phyloP scores from a whole-genome alignment of 2,888 invertebrate genomes.

The Papilio demoleus region DNA sequence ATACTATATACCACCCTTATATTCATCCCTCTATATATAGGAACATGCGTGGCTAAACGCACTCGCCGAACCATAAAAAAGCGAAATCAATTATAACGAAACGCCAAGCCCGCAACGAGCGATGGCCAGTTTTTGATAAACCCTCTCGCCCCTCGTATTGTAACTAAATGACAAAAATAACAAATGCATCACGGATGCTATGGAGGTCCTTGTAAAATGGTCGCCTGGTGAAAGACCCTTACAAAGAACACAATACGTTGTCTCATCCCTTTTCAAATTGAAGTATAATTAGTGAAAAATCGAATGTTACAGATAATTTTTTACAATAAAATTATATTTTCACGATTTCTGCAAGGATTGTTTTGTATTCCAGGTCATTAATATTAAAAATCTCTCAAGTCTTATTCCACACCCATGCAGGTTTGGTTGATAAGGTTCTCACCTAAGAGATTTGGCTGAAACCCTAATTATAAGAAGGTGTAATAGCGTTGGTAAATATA shows the following conservation, averaged over 20 bases:
- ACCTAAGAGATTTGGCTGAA: too few species aligned
- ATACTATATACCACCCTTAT: conserved; percentile 31
- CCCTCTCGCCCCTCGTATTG: conserved; percentile 45
- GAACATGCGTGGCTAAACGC: conserved; percentile 64
- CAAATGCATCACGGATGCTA: conserved; percentile 47
- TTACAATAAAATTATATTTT: not conserved
- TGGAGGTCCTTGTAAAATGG: conserved; percentile 54
- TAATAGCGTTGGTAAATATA: too few species aligned
- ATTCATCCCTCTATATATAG: conserved; percentile 57
- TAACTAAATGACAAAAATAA: conserved; percentile 30
- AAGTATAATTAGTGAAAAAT: conserved; percentile 64
- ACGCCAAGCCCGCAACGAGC: conserved; percentile 63
- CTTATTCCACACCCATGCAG: too few species aligned
- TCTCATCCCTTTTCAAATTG: conserved; percentile 68
- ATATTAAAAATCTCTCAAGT: too few species aligned
- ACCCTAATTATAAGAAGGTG: too few species aligned
- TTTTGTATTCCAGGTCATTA: not conserved
- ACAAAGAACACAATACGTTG: conserved; percentile 68
- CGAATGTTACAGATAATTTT: conserved; percentile 6
- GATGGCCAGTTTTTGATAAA: conserved; percentile 56
- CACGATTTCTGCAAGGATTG: not conserved
- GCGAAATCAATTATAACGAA: conserved; percentile 80
- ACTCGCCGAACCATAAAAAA: conserved; percentile 76
- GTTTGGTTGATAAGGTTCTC: too few species aligned
- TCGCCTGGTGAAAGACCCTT: conserved; percentile 53